Evolutionary conservation across 1,140 invertebrate genomes (phyloP).

Genomic region (Bathynomus jamesi): DNA sequence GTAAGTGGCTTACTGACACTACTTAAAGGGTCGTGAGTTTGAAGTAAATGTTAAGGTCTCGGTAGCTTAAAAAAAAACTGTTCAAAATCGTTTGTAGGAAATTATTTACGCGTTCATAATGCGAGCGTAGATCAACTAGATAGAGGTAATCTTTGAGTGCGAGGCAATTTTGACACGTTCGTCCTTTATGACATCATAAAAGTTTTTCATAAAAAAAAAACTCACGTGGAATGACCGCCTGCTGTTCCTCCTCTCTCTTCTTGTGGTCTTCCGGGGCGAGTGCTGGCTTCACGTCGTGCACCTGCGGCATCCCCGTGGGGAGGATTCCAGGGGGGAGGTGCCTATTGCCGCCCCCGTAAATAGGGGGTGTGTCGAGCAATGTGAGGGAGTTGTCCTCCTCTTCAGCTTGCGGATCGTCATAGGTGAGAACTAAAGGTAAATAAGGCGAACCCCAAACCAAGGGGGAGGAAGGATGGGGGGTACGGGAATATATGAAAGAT

Average conservation of each 20-base stretch:
- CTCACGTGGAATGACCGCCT: constrained; percentile 34
- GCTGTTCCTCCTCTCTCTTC: constrained; percentile 52
- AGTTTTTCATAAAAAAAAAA: constrained; percentile 17
- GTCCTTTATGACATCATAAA: too few relatives aligned
- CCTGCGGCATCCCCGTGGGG: constrained; percentile 83
- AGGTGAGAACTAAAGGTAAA: constrained; percentile 96
- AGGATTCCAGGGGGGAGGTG: constrained; percentile 85
- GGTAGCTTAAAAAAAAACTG: too few relatives aligned
- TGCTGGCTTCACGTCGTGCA: constrained; percentile 88
- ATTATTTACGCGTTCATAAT: too few relatives aligned
- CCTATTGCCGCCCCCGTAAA: constrained; percentile 59
- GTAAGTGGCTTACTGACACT: too few relatives aligned
- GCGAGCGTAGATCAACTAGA: too few relatives aligned
- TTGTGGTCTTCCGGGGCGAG: constrained; percentile 57
- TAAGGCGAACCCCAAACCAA: constrained; percentile 49
- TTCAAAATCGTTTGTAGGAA: too few relatives aligned
- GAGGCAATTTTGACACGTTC: too few relatives aligned
- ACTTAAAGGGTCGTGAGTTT: too few relatives aligned
- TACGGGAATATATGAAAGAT: background rate
- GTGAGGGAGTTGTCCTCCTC: constrained; percentile 74
- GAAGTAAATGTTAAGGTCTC: too few relatives aligned
- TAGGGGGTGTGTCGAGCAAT: constrained; percentile 50
- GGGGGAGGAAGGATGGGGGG: background rate
- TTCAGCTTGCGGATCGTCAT: constrained; percentile 90
- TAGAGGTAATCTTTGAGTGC: too few relatives aligned